Evolutionary conservation across 2,113 vertebrate species (phyloP), one percentile per base, ranked within the genome.

Genomic region (Colaptes auratus): DNA sequence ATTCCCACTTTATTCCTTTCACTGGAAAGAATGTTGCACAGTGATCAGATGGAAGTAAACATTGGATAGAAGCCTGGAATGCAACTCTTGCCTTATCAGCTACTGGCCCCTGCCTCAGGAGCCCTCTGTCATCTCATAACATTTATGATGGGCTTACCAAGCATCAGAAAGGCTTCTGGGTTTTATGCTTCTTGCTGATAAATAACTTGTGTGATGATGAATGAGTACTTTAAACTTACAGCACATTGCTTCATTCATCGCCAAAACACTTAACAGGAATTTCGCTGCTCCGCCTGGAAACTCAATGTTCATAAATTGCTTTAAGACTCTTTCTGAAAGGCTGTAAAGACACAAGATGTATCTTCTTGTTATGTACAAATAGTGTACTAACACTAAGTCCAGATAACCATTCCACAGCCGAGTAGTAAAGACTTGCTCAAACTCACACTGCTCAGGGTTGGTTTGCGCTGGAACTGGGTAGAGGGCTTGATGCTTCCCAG

Each of bases 1-100:
- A 83, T 82, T 88, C 53, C n/a, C 50, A 7, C 70, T 78, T 90
- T 86, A 33, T 66, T 93, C 63, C 58, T 93, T 95, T 50, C 65
- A 31, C 35, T 91, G 82, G 55, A 90, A 94, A 76, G 90, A 91
- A 90, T 95, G 88, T 56, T 92, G 30, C 66, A 46, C n/a, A 44
- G 82, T 69, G 50, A 61, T 92, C 76, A 88, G 76, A 69, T 58
- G 61, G 70, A 81, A 90, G 66, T 88, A 92, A 91, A 88, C 79
- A 83, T 0, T 0, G 91, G 94, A 81, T 84, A 94, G 76, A 55
- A 48, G 14, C 18, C 35, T 86, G 92, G 93, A 94, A 92, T 75
- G 88, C 80, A 75, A 15, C 65, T 90, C 80, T 52, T 91, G 36
- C 15, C 48, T 95, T 95, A 92, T 88, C 90, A 82, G 61, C 42